These are phyloP conservation scores for Heliconius erato DNA, from an alignment of 2,888 invertebrate species.

Conservation along the genomic window DNA sequence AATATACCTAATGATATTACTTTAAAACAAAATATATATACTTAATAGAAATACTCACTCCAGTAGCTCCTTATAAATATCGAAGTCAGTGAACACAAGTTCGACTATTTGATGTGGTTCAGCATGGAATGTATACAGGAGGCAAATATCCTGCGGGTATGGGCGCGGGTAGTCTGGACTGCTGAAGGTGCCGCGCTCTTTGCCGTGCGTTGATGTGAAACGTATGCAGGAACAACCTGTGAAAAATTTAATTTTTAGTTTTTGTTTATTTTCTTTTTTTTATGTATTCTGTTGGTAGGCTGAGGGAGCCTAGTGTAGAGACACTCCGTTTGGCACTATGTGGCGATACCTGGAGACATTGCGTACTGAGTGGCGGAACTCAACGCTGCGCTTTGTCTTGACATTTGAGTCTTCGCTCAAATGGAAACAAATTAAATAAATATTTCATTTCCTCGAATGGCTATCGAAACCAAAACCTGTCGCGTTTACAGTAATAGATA, in stretches of 20 bases:
- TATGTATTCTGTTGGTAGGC: too few relatives aligned
- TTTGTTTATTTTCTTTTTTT: too few relatives aligned
- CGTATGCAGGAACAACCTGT: slow-evolving; percentile 94
- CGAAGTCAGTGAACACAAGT: slow-evolving; percentile 92
- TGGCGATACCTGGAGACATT: too few relatives aligned
- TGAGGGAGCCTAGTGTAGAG: too few relatives aligned
- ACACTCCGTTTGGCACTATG: too few relatives aligned
- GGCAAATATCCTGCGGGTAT: slow-evolving; percentile 91
- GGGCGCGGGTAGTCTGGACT: slow-evolving; percentile 93
- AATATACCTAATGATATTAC: not conserved
- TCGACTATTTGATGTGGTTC: slow-evolving; percentile 93
- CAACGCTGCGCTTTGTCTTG: too few relatives aligned
- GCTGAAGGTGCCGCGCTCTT: slow-evolving; percentile 92
- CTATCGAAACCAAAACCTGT: too few relatives aligned
- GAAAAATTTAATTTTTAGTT: not conserved
- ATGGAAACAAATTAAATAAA: too few relatives aligned
- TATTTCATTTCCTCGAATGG: too few relatives aligned
- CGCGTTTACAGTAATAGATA: too few relatives aligned
- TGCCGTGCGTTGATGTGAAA: slow-evolving; percentile 92
- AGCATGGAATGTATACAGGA: slow-evolving; percentile 93
- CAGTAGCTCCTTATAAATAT: slow-evolving; percentile 88
- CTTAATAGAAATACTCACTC: slow-evolving; percentile 85
- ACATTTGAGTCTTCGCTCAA: too few relatives aligned
- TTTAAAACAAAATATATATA: not conserved
- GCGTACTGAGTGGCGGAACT: too few relatives aligned